Evolutionary conservation across 1,140 invertebrate species (phyloP), one percentile per base, ranked within the genome.

Genomic region (Onthophagus taurus): DNA sequence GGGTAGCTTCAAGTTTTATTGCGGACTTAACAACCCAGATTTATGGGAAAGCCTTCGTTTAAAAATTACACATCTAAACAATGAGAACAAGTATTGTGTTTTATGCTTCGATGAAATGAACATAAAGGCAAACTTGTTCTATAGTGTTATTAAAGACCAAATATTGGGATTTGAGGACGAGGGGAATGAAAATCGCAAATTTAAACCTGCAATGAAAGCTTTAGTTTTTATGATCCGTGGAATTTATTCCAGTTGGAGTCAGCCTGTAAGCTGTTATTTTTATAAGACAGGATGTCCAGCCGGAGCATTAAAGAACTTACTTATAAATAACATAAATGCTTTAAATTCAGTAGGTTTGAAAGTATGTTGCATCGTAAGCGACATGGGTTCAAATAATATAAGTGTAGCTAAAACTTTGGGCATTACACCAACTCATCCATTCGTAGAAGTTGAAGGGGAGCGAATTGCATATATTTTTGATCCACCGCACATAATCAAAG

Each of bases 401-500:
- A 7, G n/a, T 7, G 24, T n/a, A 7, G 24, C 24, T 7, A 26
- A 26, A 7, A 26, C n/a, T n/a, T n/a, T 26, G n/a, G 24, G 24
- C 7, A n/a, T 26, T 26, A 26, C 24, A 7, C 24, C 24, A 7
- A n/a, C 7, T n/a, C 24, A 26, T 26, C 24, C 24, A 7, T 26
- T 7, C n/a, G 7, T 26, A 7, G 7, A 26, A 7, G n/a, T 26
- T 26, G 24, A 26, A 7, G n/a, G n/a, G 7, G 24, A 26, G n/a
- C 7, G n/a, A 26, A n/a, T 26, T 26, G n/a, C n/a, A 26, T 26
- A 26, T 26, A 26, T 26, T 7, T 26, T 26, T 26, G 24, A 26
- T n/a, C 7, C 24, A 7, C 42, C 42, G 7, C 42, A 44, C 2
- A 11, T 44, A 20, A 8, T 46, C 18, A 46, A 46, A 31, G 21